Conservation (phyloP, 2,797 vertebrate species). For the Muscicapa striata region DNA sequence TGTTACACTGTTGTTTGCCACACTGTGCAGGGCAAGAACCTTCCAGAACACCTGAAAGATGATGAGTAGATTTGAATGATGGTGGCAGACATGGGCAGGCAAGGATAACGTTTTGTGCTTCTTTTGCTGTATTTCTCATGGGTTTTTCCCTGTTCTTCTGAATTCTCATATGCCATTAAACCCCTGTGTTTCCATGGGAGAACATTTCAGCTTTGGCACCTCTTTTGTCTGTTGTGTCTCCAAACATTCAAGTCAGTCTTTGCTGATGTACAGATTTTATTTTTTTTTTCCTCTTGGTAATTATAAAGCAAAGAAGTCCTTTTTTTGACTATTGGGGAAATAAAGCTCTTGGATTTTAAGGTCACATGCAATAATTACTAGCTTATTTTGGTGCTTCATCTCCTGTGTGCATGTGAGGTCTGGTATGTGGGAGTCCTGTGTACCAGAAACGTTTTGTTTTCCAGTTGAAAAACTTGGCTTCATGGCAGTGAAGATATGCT, state of each 20-base stretch:
- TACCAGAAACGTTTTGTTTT: constrained; percentile 54
- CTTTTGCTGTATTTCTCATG: not conserved
- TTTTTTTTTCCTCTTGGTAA: not conserved
- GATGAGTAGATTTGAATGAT: not conserved
- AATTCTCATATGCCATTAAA: not conserved
- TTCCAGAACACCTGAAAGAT: not conserved
- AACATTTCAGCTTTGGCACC: constrained; percentile 2
- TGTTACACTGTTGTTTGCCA: fast-evolving
- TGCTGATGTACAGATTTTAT: not conserved
- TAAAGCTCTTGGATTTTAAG: not conserved
- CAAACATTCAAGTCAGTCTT: not conserved
- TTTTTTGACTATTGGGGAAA: not conserved
- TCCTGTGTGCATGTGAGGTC: constrained; percentile 29
- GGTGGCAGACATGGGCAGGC: fast-evolving
- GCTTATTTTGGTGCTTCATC: constrained; percentile 3
- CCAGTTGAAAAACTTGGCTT: constrained; percentile 17
- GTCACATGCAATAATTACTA: not conserved
- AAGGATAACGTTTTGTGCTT: not conserved
- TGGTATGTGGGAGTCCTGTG: not conserved
- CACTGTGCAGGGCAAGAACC: not conserved
- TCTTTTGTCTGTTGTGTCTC: not conserved
- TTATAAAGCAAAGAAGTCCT: not conserved
- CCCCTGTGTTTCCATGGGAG: not conserved
- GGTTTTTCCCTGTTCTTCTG: not conserved
- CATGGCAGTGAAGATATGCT: not conserved